Base-by-base conservation (phyloP, 1,140 invertebrate genomes). In the Aradophagus sp. region DNA sequence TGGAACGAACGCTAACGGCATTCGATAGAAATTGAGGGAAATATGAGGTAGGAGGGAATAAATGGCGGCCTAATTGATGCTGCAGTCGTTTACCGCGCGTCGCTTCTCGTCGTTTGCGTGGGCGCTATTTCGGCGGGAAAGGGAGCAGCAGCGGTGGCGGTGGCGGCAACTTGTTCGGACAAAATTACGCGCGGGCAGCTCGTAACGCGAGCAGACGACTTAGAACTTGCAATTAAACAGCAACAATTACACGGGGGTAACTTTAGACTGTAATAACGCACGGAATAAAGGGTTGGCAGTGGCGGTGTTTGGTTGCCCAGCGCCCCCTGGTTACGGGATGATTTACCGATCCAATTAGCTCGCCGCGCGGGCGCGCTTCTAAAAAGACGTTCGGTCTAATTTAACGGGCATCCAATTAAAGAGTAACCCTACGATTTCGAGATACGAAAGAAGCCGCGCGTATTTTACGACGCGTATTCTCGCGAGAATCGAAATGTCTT, bases 301-400 rank as follows among this genome's bases (percentile, higher is more conserved):
- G 72, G 73, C 73, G 69, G 73, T 71, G 76, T 76, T 78, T 81
- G 78, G 59, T 80, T 80, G 75, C 80, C 75, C 77, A n/a, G n/a
- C n/a, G 70, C 77, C 77, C 80, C 75, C 82, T 81, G 81, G 78
- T 81, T 83, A 82, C 81, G 77, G 84, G 84, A 85, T 86, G 84
- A 86, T 86, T 86, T 86, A 86, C 83, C 81, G 84, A 85, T 85
- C 83, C 83, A 85, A 86, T 86, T 86, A 86, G 83, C 74, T 70
- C 72, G 73, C 67, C 69, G 65, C 69, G 70, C 74, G 65, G 68
- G 67, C 63, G 77, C 72, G 75, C 77, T 77, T 74, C 79, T 80
- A 80, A 84, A 83, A 83, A 83, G 82, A 84, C 81, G 80, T 82
- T 81, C 80, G 80, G 81, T 85, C 82, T 83, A 84, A 85, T 84